phyloP scores from a whole-genome alignment of 2,797 vertebrate species.

The Salmo trutta region DNA sequence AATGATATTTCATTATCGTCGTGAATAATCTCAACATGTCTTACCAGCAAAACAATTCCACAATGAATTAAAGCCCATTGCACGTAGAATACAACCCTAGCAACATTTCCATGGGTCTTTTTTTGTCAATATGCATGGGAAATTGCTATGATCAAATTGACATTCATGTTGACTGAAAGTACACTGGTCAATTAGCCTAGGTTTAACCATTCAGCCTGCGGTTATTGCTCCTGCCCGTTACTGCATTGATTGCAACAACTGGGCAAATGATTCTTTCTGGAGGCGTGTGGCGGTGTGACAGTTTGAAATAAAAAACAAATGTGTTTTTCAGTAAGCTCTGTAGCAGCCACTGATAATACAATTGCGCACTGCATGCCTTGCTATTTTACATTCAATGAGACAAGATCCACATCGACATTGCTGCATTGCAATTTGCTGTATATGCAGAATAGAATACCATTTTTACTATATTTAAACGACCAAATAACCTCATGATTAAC shows the following conservation, averaged over 20 bases:
- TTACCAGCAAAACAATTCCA: conserved; percentile 25
- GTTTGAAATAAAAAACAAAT: not conserved
- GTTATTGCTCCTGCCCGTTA: not conserved
- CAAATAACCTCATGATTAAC: not conserved
- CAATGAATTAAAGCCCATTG: conserved; percentile 52
- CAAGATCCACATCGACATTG: not conserved
- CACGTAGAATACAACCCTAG: conserved; percentile 40
- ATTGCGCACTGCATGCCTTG: not conserved
- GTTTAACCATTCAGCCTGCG: not conserved
- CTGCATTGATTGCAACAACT: conserved; percentile 46
- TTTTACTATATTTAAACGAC: not conserved
- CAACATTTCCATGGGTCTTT: conserved; percentile 6
- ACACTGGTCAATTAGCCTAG: not conserved
- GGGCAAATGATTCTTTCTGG: not conserved
- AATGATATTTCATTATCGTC: conserved; percentile 24
- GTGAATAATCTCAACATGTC: conserved; percentile 48
- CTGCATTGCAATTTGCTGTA: conserved; percentile 4
- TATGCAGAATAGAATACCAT: not conserved
- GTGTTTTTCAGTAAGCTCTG: not conserved
- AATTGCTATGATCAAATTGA: not conserved
- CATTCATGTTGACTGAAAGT: no score
- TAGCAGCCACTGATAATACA: not conserved
- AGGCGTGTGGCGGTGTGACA: not conserved
- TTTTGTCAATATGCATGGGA: no score
- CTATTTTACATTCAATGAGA: conserved; percentile 1